Conservation (phyloP, 2,888 invertebrate genomes). For the Zele albiditarsus region DNA sequence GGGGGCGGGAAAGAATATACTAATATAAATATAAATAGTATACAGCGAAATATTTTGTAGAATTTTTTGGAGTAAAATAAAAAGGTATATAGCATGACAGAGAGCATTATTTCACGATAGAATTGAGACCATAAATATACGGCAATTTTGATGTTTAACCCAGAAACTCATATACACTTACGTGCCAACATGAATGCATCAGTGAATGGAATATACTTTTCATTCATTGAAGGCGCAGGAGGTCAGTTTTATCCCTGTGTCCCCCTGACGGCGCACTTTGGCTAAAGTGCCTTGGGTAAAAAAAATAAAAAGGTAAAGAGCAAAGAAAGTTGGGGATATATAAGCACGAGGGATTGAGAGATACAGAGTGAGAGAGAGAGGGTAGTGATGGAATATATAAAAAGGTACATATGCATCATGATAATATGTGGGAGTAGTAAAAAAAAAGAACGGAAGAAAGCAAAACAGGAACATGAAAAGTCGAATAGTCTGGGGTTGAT, state of each 20-base stretch:
- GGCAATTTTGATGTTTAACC: constrained; percentile 28
- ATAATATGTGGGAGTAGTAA: background rate
- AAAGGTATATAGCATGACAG: constrained; percentile 1
- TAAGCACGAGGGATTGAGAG: too few species aligned
- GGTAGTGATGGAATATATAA: background rate
- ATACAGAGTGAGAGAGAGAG: background rate
- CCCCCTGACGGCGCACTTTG: constrained; percentile 28
- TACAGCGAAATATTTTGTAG: background rate
- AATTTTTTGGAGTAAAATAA: background rate
- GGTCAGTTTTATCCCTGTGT: constrained; percentile 55
- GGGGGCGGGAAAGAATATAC: background rate
- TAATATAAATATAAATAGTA: constrained; percentile 1
- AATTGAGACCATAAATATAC: constrained; percentile 20
- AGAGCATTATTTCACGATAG: background rate
- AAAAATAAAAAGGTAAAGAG: constrained; percentile 5
- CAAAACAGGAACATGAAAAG: constrained; percentile 33
- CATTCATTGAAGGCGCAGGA: constrained; percentile 62
- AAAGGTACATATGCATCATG: background rate
- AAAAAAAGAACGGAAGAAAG: constrained; percentile 6
- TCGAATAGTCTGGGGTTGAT: constrained; percentile 36
- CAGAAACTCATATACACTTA: constrained; percentile 19
- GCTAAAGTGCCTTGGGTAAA: constrained; percentile 11
- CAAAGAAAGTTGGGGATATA: constrained; percentile 2
- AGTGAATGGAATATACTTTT: constrained; percentile 62
- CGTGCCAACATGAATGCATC: constrained; percentile 11